Evolutionary conservation across 2,797 vertebrate genomes (phyloP).

Genomic region (Adrianichthys oophorus): DNA sequence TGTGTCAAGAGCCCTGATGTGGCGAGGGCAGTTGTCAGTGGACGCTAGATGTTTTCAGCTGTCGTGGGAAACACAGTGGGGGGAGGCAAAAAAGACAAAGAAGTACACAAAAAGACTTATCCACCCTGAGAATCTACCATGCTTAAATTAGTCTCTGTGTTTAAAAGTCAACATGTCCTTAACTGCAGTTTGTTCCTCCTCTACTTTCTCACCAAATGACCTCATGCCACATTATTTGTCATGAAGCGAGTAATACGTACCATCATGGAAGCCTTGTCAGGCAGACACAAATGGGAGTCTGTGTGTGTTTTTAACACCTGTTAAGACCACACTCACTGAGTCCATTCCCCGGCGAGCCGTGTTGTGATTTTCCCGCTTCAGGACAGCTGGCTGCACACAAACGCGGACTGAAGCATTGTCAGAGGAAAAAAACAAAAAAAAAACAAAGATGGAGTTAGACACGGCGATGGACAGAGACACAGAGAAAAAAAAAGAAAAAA

Average conservation of each 20-base stretch:
- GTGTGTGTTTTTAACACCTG: constrained; percentile 63
- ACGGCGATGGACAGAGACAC: constrained; percentile 12
- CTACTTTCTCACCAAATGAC: constrained; percentile 29
- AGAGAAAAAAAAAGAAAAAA: constrained; percentile 4
- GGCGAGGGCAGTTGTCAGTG: constrained; percentile 6
- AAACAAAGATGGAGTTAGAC: background rate
- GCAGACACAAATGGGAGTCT: constrained; percentile 55
- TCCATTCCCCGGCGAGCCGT: constrained; percentile 24
- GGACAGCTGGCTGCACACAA: constrained; percentile 23
- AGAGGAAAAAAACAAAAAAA: background rate
- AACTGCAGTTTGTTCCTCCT: constrained; percentile 37
- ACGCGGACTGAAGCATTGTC: constrained; percentile 4
- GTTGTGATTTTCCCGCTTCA: constrained; percentile 24
- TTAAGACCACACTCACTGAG: constrained; percentile 54
- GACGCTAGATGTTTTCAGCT: constrained; percentile 19
- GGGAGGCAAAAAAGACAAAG: constrained; percentile 3
- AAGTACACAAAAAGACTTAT: constrained; percentile 30
- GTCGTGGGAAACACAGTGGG: constrained; percentile 7
- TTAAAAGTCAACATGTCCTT: constrained; percentile 28
- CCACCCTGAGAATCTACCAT: constrained; percentile 34
- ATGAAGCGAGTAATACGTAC: constrained; percentile 50
- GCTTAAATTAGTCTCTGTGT: constrained; percentile 30
- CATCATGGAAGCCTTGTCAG: constrained; percentile 44
- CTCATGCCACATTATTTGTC: constrained; percentile 55
- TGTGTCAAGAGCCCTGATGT: background rate